Evolutionary conservation across 2,797 vertebrate genomes (phyloP).

Genomic region (Psittacula echo): DNA sequence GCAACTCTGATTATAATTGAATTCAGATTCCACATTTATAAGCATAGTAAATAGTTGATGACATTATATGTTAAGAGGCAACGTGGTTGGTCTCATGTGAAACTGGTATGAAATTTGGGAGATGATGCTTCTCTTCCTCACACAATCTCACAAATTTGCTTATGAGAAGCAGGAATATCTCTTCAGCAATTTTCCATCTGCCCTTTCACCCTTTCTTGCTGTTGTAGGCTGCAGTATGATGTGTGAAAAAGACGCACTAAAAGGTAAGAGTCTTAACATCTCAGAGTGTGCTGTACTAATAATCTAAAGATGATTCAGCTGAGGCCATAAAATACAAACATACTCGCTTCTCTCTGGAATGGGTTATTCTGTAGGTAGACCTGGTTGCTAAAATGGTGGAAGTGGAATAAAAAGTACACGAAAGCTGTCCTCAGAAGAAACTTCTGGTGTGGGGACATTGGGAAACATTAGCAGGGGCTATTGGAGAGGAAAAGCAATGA

Average conservation of each 20-base stretch:
- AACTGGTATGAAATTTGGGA: neutral
- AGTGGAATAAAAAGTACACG: neutral
- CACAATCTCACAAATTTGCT: neutral
- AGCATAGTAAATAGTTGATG: neutral
- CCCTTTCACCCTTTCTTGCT: neutral
- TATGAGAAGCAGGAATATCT: neutral
- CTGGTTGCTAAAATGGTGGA: neutral
- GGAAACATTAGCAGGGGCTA: neutral
- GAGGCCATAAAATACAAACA: neutral
- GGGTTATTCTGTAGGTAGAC: neutral
- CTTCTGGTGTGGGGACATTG: neutral
- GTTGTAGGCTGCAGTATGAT: neutral
- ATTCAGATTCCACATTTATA: neutral
- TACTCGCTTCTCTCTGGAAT: neutral
- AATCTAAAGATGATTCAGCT: neutral
- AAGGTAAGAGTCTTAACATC: neutral
- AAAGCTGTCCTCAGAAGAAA: neutral
- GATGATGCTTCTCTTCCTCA: neutral
- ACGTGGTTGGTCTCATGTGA: neutral
- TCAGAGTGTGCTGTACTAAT: neutral
- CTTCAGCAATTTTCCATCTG: neutral
- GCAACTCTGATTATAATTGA: neutral
- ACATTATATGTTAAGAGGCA: neutral
- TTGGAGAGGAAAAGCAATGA: neutral
- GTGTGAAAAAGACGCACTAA: neutral